Base-by-base conservation (phyloP, 2,797 vertebrate genomes). In the Pseudochromis fuscus region DNA sequence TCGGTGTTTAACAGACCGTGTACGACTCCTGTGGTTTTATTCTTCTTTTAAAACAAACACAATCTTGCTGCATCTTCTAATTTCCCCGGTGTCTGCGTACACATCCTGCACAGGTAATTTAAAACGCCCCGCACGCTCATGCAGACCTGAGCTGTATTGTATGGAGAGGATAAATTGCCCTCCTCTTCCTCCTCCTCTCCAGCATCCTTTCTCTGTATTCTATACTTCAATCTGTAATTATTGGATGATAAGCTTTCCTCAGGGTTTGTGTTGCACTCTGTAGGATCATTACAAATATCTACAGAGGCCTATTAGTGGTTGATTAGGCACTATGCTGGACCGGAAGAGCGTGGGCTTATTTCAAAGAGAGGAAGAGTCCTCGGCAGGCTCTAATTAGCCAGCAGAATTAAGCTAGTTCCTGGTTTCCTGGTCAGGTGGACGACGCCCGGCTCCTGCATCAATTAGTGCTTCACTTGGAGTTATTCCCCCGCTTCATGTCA, bases 251-350 rank as follows among this genome's bases (percentile, higher is more conserved):
- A 82, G 19, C 52, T 79, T 85, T 91, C 85, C 81, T 87, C 53
- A 0, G 84, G 83, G 77, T 84, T 73, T 52, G 23, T 57, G 69
- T 69, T 72, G 62, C 64, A 69, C 82, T 77, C 78, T 64, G 87
- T 59, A 79, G 69, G 64, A 78, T 85, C 79, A 77, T 88, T 86
- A 67, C 83, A 82, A 82, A 85, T 82, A 88, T 81, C 87, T 87
- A 79, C 86, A 51, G 81, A 91, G 82, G 77, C 82, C 81, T 80
- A 81, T 91, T 89, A 86, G 80, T 2, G 68, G 55, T 72, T 90
- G 84, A 87, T 91, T 73, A 79, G 78, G 58, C 24, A 6, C 68
- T 25, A 58, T 46, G 59, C 67, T 62, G 72, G 73, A 83, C 86
- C 30, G 62, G 81, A 87, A 73, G 79, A 75, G 77, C 11, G 79